Conservation (phyloP, 2,888 invertebrate genomes). For the Callimorpha dominula region DNA sequence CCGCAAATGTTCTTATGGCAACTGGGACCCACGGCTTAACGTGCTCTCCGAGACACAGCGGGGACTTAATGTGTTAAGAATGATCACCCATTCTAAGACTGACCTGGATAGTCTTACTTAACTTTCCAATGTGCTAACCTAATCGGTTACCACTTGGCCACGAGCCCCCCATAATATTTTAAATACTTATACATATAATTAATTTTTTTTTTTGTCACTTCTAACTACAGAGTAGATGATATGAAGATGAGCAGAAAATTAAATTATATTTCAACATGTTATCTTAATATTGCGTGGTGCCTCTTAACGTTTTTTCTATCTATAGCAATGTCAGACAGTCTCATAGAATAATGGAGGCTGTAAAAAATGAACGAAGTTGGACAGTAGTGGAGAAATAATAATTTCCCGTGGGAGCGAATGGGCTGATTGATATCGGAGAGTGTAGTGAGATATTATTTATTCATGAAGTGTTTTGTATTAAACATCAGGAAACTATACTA, state of each 20-base stretch:
- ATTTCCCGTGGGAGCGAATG: conserved; percentile 23
- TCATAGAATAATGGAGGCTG: not conserved
- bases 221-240: not conserved
- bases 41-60: too few species aligned
- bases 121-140: too few species aligned
- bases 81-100: too few species aligned
- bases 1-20: too few species aligned
- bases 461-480: conserved; percentile 1
- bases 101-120: too few species aligned
- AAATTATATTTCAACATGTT: not conserved
- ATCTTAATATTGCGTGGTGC: not conserved
- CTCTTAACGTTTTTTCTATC: not conserved
- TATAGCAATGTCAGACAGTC: not conserved
- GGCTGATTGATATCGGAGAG: conserved; percentile 15
- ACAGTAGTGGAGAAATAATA: conserved; percentile 12
- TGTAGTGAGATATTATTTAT: conserved; percentile 11
- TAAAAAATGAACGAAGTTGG: conserved; percentile 13
- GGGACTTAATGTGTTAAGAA: too few species aligned
- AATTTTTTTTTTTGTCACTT: not conserved
- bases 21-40: too few species aligned
- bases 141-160: too few species aligned
- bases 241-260: not conserved
- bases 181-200: not conserved
- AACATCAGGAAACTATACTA: not conserved
- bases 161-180: too few species aligned